phyloP scores from a whole-genome alignment of 1,140 invertebrate species.

The Meloidogyne hapla region DNA sequence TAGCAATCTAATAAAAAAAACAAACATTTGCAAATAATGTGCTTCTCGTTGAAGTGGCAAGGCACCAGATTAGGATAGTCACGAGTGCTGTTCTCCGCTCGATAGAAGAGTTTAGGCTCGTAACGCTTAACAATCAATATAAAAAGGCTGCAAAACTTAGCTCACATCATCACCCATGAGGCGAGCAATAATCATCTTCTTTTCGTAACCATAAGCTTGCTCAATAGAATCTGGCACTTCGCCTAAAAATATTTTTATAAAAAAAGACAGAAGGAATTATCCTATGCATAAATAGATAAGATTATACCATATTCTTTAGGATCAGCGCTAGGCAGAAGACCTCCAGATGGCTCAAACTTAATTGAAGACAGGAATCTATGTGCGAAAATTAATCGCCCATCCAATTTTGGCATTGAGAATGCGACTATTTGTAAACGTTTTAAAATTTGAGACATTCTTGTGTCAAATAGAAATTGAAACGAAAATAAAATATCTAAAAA shows the following conservation, averaged over 20 bases:
- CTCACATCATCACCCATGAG: slow-evolving; percentile 80
- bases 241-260: background rate
- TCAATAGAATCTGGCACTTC: slow-evolving; percentile 77
- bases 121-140: slow-evolving; percentile 47
- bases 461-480: background rate
- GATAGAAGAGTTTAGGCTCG: slow-evolving; percentile 63
- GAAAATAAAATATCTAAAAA: background rate
- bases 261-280: background rate
- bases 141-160: slow-evolving; percentile 40
- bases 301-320: background rate
- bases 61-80: slow-evolving; percentile 83
- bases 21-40: slow-evolving; percentile 2
- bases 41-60: slow-evolving; percentile 75
- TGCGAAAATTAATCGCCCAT: background rate
- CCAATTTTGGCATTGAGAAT: background rate
- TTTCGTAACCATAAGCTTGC: slow-evolving; percentile 86
- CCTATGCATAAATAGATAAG: background rate
- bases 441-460: background rate
- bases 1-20: background rate
- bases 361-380: background rate
- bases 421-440: background rate
- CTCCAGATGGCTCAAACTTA: background rate
- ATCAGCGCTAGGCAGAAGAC: background rate
- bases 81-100: slow-evolving; percentile 75
- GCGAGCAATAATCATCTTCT: slow-evolving; percentile 80